Conservation (phyloP, 2,888 invertebrate species). For the Stenoptilia bipunctidactyla region DNA sequence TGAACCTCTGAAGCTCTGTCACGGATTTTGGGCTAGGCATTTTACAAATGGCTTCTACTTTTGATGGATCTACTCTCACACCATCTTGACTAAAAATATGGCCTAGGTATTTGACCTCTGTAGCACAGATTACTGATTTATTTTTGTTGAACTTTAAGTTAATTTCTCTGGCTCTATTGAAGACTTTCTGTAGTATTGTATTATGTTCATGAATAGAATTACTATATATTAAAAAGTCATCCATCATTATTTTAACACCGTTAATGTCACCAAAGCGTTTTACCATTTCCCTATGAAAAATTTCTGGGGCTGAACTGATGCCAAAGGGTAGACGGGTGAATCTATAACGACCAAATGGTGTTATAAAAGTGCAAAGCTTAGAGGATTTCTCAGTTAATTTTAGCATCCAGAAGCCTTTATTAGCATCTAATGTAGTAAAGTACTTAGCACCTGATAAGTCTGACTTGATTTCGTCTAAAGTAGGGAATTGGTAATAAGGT, state of each 20-base stretch:
- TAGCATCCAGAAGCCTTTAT: conserved; percentile 17
- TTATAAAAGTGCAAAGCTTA: conserved; percentile 17
- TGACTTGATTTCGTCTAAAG: conserved; percentile 14
- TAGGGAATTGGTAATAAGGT: conserved; percentile 15
- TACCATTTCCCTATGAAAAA: conserved; percentile 13
- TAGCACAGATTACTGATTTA: conserved; percentile 9
- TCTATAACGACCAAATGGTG: conserved; percentile 15
- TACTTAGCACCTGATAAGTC: conserved; percentile 11
- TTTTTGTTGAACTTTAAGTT: conserved; percentile 16
- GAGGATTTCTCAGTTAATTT: conserved; percentile 10
- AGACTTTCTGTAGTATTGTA: conserved; percentile 6
- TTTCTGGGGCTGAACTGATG: conserved; percentile 14
- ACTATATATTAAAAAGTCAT: conserved; percentile 16
- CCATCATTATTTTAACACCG: too few relatives aligned
- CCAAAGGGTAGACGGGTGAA: conserved; percentile 15
- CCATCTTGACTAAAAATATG: conserved; percentile 15
- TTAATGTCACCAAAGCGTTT: conserved; percentile 13
- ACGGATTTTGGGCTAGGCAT: conserved; percentile 13
- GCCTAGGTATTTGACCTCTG: conserved; percentile 14
- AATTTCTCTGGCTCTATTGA: too few relatives aligned
- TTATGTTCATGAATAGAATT: conserved; percentile 9
- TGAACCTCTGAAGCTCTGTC: conserved; percentile 15
- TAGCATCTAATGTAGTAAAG: conserved; percentile 16
- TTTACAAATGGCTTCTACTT: conserved; percentile 13
- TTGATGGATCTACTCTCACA: conserved; percentile 8